Percentiles rank a stretch among this genome's conserved stretches.
Evolutionary conservation across 2,888 invertebrate species (phyloP).

Genomic region (Harmothoe impar): DNA sequence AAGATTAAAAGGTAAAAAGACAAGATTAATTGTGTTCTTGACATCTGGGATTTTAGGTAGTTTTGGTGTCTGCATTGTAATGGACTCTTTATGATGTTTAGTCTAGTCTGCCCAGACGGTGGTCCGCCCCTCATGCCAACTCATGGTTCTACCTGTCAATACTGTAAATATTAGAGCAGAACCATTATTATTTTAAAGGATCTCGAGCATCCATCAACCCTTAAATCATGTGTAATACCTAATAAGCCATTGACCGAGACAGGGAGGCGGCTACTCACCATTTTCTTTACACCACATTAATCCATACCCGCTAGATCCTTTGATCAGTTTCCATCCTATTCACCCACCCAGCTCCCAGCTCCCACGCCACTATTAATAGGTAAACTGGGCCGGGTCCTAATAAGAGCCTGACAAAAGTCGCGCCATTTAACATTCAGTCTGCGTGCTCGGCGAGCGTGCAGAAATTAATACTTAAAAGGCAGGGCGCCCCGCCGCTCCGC

Average conservation of each 20-base stretch:
- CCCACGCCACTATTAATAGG: slow-evolving; percentile 32
- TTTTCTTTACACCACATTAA: neutral
- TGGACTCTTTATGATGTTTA: too few species aligned
- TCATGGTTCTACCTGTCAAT: neutral
- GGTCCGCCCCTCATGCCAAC: neutral
- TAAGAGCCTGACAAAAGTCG: slow-evolving; percentile 3
- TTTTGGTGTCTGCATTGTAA: too few species aligned
- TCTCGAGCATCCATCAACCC: neutral
- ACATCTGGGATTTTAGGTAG: too few species aligned
- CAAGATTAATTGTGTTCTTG: too few species aligned
- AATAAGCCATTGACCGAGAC: slow-evolving; percentile 25
- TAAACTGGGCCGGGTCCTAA: neutral
- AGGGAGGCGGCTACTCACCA: neutral
- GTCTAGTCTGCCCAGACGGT: too few species aligned
- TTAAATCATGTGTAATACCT: neutral
- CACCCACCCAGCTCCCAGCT: neutral
- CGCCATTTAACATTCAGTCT: slow-evolving; percentile 45
- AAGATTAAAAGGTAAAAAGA: too few species aligned
- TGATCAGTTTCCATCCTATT: neutral
- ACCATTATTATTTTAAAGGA: neutral
- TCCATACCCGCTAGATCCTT: neutral
- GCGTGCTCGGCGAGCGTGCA: slow-evolving; percentile 30
- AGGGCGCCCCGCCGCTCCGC: neutral
- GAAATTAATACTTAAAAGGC: slow-evolving; percentile 55
- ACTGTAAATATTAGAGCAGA: neutral